A percentile compares a stretch with the other conserved stretches of the same genome.
Conservation (phyloP, 1,140 invertebrate species). For the Asbolus verrucosus region DNA sequence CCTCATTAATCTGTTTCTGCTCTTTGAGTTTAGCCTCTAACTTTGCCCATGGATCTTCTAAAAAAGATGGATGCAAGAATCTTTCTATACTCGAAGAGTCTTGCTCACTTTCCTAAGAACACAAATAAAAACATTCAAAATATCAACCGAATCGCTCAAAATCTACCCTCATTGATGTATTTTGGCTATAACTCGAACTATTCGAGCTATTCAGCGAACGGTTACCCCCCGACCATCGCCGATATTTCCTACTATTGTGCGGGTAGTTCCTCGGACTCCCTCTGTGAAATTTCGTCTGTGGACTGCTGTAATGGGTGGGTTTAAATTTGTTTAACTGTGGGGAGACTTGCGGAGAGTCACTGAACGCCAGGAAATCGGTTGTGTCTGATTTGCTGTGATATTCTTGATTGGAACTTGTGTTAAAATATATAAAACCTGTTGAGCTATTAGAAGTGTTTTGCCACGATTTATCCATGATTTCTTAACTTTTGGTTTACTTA, state of each 20-base stretch:
- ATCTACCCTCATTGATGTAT: conserved; percentile 7
- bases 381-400: conserved; percentile 30
- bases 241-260: conserved; percentile 25
- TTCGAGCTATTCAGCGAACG: conserved; percentile 6
- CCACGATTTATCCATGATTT: conserved; percentile 39
- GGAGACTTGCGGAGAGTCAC: conserved; percentile 23
- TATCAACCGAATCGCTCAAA: background rate
- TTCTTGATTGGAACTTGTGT: conserved; percentile 15
- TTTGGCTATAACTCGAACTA: conserved; percentile 13
- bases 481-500: no score
- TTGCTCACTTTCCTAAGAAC: conserved; percentile 7
- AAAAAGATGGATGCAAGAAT: conserved; percentile 44
- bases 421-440: conserved; percentile 47
- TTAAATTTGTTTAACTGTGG: conserved; percentile 3
- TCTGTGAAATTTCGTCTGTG: conserved; percentile 35
- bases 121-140: background rate
- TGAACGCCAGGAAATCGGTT: conserved; percentile 43
- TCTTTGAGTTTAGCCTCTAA: conserved; percentile 45
- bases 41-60: conserved; percentile 43
- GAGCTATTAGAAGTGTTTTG: conserved; percentile 28
- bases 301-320: conserved; percentile 43
- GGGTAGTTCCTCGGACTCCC: conserved; percentile 45
- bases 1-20: background rate
- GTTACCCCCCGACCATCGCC: conserved; percentile 41
- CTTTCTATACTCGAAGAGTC: conserved; percentile 30